These are phyloP conservation scores for Vanessa tameamea DNA, from an alignment of 1,140 invertebrate species.

Conservation along the genomic window DNA sequence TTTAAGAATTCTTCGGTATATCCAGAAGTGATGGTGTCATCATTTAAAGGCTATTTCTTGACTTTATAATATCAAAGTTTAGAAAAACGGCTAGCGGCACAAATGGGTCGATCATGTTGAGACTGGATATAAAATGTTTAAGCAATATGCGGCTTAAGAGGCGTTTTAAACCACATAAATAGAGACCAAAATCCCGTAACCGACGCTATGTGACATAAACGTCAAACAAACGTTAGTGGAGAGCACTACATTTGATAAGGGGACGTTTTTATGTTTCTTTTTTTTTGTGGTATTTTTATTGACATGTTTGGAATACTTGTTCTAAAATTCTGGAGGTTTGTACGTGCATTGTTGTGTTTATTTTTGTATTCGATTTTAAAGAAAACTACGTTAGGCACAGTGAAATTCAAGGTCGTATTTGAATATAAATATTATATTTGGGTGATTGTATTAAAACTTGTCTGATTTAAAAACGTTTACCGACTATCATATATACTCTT, in stretches of 20 bases:
- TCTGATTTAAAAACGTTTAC: too few species aligned
- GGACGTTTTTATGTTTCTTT: not conserved
- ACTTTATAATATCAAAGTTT: not conserved
- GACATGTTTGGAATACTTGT: not conserved
- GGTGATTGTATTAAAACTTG: too few species aligned
- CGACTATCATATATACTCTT: too few species aligned
- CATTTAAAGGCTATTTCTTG: not conserved
- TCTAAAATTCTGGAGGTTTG: not conserved
- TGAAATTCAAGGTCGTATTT: too few species aligned
- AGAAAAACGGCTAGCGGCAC: not conserved
- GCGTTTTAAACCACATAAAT: not conserved
- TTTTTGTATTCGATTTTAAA: too few species aligned
- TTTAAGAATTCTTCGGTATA: too few species aligned
- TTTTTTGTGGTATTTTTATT: not conserved
- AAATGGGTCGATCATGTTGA: conserved; percentile 14
- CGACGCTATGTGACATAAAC: not conserved
- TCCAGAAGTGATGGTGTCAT: not conserved
- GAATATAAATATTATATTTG: too few species aligned
- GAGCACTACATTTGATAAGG: conserved; percentile 25
- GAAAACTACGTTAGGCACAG: too few species aligned
- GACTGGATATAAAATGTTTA: not conserved
- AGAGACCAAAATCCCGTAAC: conserved; percentile 9
- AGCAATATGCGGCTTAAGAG: not conserved
- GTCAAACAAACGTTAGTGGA: conserved; percentile 17
- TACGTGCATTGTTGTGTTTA: not conserved